A percentile compares a stretch with the other conserved stretches of the same genome.
phyloP scores from a whole-genome alignment of 2,888 invertebrate species.

The Aproaerema taeniolella region DNA sequence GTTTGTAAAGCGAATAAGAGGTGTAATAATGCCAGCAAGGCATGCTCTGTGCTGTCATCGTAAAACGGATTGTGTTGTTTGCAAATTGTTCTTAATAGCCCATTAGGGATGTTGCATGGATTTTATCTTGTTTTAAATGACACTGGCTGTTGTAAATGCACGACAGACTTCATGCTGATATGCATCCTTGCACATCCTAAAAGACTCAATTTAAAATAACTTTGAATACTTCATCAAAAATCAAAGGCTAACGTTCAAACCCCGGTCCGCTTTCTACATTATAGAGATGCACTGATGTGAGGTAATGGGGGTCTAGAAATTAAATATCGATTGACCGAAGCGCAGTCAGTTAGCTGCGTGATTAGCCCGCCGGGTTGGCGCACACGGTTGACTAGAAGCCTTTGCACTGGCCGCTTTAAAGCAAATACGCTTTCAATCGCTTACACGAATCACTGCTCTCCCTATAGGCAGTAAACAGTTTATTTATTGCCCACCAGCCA shows the following conservation, averaged over 20 bases:
- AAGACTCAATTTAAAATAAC: not conserved
- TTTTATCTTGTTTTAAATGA: constrained; percentile 30
- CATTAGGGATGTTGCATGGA: constrained; percentile 31
- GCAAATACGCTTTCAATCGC: constrained; percentile 48
- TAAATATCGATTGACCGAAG: constrained; percentile 52
- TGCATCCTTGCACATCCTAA: not conserved
- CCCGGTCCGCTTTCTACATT: constrained; percentile 19
- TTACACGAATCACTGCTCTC: constrained; percentile 62
- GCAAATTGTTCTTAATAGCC: constrained; percentile 49
- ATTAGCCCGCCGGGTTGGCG: constrained; percentile 36
- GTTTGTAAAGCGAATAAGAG: constrained; percentile 60
- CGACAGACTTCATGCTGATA: constrained; percentile 9
- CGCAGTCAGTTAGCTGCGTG: constrained; percentile 50
- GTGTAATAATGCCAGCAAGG: constrained; percentile 48
- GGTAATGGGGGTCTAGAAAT: constrained; percentile 39
- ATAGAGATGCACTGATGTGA: constrained; percentile 29
- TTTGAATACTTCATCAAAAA: not conserved
- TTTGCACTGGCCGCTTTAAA: constrained; percentile 53
- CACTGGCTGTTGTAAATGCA: constrained; percentile 18
- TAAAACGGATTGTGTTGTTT: constrained; percentile 52
- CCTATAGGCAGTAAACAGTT: constrained; percentile 31
- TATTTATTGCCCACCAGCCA: constrained; percentile 13
- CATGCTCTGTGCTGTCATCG: constrained; percentile 43
- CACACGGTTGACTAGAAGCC: constrained; percentile 56
- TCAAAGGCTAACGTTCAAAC: too few relatives aligned